Evolutionary conservation across 2,888 invertebrate species (phyloP).

Genomic region (Steinernema hermaphroditum): DNA sequence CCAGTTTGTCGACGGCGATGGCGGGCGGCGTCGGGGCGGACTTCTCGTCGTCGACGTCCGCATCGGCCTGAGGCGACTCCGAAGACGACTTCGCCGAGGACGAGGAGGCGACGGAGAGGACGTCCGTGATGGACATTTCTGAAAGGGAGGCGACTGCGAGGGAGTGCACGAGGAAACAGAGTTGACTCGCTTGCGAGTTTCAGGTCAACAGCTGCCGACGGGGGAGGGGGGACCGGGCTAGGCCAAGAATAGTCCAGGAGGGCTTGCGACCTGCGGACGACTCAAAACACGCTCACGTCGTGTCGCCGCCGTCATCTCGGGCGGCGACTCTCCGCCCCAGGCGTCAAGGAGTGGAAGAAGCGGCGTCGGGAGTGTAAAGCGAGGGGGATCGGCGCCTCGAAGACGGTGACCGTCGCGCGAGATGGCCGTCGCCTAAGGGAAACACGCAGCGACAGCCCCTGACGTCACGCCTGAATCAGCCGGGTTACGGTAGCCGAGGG

Average conservation of each 20-base stretch:
- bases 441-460: constrained; percentile 8
- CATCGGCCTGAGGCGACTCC: neutral
- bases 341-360: constrained; percentile 23
- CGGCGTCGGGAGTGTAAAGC: constrained; percentile 28
- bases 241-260: constrained; percentile 23
- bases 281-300: constrained; percentile 18
- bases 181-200: constrained; percentile 29
- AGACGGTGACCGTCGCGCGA: constrained; percentile 22
- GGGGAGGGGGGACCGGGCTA: constrained; percentile 1
- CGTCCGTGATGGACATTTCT: constrained; percentile 30
- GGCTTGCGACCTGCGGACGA: neutral
- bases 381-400: constrained; percentile 23
- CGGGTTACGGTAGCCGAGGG: neutral
- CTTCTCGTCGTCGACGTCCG: constrained; percentile 3
- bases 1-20: neutral
- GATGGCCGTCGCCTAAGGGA: constrained; percentile 13
- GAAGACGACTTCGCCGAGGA: neutral
- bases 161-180: constrained; percentile 16
- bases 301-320: constrained; percentile 3
- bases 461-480: constrained; percentile 6
- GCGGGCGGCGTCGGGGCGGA: constrained; percentile 8
- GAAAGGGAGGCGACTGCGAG: neutral
- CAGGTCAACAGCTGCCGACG: constrained; percentile 30
- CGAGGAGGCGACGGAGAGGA: constrained; percentile 26
- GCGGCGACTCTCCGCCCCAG: constrained; percentile 5